Base-by-base conservation (phyloP, 2,113 vertebrate genomes). In the Hassar affinis region DNA sequence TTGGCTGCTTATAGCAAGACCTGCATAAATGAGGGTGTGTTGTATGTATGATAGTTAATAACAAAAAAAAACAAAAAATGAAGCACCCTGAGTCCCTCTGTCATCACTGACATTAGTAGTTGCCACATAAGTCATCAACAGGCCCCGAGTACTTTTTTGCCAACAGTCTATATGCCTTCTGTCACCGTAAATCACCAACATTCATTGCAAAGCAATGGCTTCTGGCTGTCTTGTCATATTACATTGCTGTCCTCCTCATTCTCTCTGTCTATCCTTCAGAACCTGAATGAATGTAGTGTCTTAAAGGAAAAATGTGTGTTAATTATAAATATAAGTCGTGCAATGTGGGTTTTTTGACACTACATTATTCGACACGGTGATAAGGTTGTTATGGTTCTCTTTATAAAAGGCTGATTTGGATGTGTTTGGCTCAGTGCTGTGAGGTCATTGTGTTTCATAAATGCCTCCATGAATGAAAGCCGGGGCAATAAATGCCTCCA, bases 381-480 rank as follows among this genome's bases (percentile, higher is more conserved):
- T 30, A 35, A 35, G 30, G 4, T 54, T n/a, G 25, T 5, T 18
- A 49, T 72, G 69, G 69, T 30, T 27, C 45, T 22, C 7, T 22
- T 35, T 54, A 35, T 54, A 76, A 76, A 76, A 76, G 27, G 15
- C 18, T 76, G 51, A 22, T 54, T 35, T 54, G 17, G 10, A 76
- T 27, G 9, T 18, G 27, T 76, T 76, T 35, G 51, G 20, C 47
- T 54, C 74, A 54, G 49, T 35, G 51, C 74, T 22, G 30, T 33
- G 74, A 76, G 30, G 49, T 76, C 72, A 75, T 52, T 52, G 49
- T 76, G 27, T 30, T 33, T 54, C 47, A 10, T 45, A 52, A 76
- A 76, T 86, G 12, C 74, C 27, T 69, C 25, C 35, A 68, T 68
- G 49, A 68, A 64, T 69, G 47, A 68, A 77, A 69, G 35, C 9